phyloP scores from a whole-genome alignment of 2,113 vertebrate genomes.

The Cyphomyrus discorhynchus region DNA sequence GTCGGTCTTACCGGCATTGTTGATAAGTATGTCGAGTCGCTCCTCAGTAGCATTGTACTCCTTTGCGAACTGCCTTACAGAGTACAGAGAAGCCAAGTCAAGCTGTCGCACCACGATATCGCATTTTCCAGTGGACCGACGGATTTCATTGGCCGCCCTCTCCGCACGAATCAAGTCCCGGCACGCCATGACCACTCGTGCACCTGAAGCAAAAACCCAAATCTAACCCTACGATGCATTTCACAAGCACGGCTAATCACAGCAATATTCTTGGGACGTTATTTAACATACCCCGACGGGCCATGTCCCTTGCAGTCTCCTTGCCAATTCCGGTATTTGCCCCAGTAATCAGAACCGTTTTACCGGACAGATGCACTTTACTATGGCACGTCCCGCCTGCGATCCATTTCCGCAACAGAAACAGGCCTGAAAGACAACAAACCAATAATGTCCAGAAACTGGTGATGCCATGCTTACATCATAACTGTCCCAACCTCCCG shows the following conservation, averaged over 20 bases:
- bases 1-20: slow-evolving; percentile 53
- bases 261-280: not conserved
- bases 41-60: slow-evolving; percentile 45
- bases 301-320: slow-evolving; percentile 59
- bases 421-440: slow-evolving; percentile 20
- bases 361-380: slow-evolving; percentile 51
- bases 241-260: not conserved
- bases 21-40: slow-evolving; percentile 58
- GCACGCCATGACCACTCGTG: slow-evolving; percentile 61
- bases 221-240: not conserved
- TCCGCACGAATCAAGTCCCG: slow-evolving; percentile 41
- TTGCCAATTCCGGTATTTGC: slow-evolving; percentile 65
- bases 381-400: slow-evolving; percentile 47
- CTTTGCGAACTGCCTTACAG: slow-evolving; percentile 50
- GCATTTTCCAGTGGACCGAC: slow-evolving; percentile 48
- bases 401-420: slow-evolving; percentile 51
- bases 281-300: slow-evolving; percentile 46
- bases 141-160: slow-evolving; percentile 28
- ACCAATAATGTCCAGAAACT: not conserved
- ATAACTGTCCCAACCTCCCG: not conserved
- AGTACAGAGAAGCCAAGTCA: slow-evolving; percentile 53
- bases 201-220: slow-evolving; percentile 40
- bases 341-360: slow-evolving; percentile 65
- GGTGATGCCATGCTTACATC: not conserved
- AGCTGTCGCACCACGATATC: slow-evolving; percentile 55